Percentiles rank a stretch among this genome's conserved stretches.
Evolutionary conservation across 2,797 vertebrate genomes (phyloP).

Genomic region (Sebastolobus alascanus): DNA sequence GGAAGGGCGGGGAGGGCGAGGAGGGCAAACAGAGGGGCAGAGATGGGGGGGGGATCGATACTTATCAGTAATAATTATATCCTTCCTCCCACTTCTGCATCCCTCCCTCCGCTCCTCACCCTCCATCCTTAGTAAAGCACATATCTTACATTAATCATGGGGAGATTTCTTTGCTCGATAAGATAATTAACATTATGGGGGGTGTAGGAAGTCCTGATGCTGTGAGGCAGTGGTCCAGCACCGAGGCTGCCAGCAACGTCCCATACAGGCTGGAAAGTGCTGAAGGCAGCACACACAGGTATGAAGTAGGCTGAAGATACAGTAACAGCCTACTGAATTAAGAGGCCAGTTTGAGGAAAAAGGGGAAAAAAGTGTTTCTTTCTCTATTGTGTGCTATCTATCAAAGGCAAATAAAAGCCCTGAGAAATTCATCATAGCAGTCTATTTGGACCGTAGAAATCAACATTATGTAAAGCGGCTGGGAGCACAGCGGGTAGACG

Average conservation of each 20-base stretch:
- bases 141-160: conserved; percentile 83
- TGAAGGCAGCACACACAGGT: conserved; percentile 61
- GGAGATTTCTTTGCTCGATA: conserved; percentile 78
- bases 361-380: conserved; percentile 2
- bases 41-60: conserved; percentile 83
- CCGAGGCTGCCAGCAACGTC: conserved; percentile 52
- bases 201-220: conserved; percentile 68
- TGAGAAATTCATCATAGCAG: conserved; percentile 72
- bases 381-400: conserved; percentile 52
- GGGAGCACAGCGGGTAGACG: conserved; percentile 58
- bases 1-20: conserved; percentile 66
- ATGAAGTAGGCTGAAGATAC: conserved; percentile 25
- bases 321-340: conserved; percentile 26
- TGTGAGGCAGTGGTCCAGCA: conserved; percentile 73
- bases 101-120: conserved; percentile 59
- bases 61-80: conserved; percentile 89
- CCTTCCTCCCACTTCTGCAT: conserved; percentile 77
- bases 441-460: conserved; percentile 73
- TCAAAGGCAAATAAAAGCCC: conserved; percentile 72
- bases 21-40: conserved; percentile 77
- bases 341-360: conserved; percentile 5
- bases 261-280: conserved; percentile 52
- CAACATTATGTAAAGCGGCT: conserved; percentile 79
- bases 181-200: conserved; percentile 81
- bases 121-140: conserved; percentile 74